Evolutionary conservation across 1,140 invertebrate genomes (phyloP), one percentile per base, ranked within the genome.

Genomic region (Drosophila dunni): DNA sequence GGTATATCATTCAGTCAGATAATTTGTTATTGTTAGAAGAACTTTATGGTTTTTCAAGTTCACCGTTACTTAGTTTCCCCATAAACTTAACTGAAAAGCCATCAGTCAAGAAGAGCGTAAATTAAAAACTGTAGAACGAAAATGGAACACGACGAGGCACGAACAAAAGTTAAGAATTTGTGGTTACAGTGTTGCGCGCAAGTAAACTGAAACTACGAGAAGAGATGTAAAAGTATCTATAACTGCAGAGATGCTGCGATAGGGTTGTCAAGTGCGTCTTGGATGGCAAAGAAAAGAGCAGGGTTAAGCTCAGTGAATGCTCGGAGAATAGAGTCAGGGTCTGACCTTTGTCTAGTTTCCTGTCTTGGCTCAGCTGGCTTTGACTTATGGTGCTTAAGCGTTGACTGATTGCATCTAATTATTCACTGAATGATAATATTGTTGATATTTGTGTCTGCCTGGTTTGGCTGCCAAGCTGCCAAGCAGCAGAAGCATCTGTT

Each of bases 361-460:
- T 69, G 68, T 40, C 51, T 63, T 58, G 70, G 63, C 66, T 81
- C 60, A 54, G 56, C 63, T 85, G 69, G 46, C 81, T 86, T 82
- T 86, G 79, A 86, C 86, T 86, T 82, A 82, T 90, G 86, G 79
- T 82, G 81, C 86, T 86, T 80, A 86, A 90, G 77, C 79, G 71
- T 80, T 90, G 86, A 90, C 76, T 90, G 81, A 90, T 90, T 90
- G 86, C 81, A 80, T 90, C 86, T 90, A 90, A 90, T 90, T 90
- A 90, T 90, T 90, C 79, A 90, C 81, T 85, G 82, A 89, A 89
- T 84, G 86, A 83, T 90, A 86, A 90, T 90, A 86, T 90, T 79
- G 76, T 84, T 79, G 78, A 81, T 82, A 78, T 82, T 82, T 88
- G 58, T 82, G 58, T 66, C 54, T 75, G 67, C 24, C 57, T 62